Conservation (phyloP, 2,113 vertebrate species). For the Cheilinus undulatus region DNA sequence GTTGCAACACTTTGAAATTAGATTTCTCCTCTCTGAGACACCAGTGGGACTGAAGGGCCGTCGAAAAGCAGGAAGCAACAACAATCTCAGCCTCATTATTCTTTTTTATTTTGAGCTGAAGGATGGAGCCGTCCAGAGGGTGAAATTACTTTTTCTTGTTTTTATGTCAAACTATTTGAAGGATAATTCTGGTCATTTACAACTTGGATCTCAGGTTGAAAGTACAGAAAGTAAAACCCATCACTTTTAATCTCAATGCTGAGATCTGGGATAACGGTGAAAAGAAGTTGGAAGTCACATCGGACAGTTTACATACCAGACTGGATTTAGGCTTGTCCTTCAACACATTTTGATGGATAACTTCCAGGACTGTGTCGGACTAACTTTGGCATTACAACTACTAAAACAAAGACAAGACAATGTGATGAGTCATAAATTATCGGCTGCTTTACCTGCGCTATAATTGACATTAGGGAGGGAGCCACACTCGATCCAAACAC, state of each 20-base stretch:
- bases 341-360: no score
- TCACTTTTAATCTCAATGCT: not conserved
- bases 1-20: slow-evolving; percentile 53
- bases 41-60: slow-evolving; percentile 34
- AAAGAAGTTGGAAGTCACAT: no score
- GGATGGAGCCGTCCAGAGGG: slow-evolving; percentile 12
- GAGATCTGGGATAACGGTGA: no score
- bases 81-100: slow-evolving; percentile 10
- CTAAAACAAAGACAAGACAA: no score
- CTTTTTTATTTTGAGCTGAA: slow-evolving; percentile 29
- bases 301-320: no score
- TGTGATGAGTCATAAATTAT: no score
- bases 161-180: not conserved
- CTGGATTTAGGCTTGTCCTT: no score
- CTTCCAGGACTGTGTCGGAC: no score
- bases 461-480: no score
- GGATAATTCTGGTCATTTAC: not conserved
- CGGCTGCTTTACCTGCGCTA: no score
- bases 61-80: slow-evolving; percentile 56
- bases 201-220: not conserved
- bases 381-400: no score
- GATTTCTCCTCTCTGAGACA: slow-evolving; percentile 35
- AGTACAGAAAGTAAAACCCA: not conserved
- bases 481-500: no score
- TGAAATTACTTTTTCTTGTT: not conserved